Percentiles rank a stretch among this genome's conserved stretches.
These are phyloP conservation scores for Mamestra configurata DNA, from an alignment of 1,140 invertebrate genomes.

Conservation along the genomic window DNA sequence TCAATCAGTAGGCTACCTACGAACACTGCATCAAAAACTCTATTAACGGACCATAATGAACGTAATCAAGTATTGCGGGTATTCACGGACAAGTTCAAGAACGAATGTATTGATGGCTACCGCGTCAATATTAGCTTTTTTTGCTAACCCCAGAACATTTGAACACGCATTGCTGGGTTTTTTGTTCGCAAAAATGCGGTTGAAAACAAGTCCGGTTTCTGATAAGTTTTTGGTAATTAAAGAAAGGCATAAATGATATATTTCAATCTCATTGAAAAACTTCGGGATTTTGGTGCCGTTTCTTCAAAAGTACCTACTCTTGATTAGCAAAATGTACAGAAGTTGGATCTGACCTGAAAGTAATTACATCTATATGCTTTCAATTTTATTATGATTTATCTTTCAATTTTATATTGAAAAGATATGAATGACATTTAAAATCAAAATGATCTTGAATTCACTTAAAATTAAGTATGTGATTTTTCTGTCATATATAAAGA, in stretches of 20 bases:
- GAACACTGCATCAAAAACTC: constrained; percentile 14
- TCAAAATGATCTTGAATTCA: no score
- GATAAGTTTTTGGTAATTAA: constrained; percentile 7
- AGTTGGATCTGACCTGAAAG: no score
- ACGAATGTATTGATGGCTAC: background rate
- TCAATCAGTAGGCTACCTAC: background rate
- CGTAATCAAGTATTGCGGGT: background rate
- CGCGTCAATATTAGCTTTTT: constrained; percentile 17
- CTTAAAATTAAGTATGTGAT: no score
- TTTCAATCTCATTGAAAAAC: no score
- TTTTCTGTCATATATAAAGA: no score
- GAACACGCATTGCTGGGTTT: constrained; percentile 53
- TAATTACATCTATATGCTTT: no score
- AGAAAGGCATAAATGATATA: background rate
- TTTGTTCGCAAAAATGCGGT: constrained; percentile 67
- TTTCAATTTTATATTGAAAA: no score
- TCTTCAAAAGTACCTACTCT: no score
- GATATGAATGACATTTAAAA: no score
- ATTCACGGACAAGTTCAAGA: constrained; percentile 30
- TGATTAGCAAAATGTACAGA: no score
- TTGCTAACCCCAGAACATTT: constrained; percentile 6
- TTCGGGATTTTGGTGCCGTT: no score
- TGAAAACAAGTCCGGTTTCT: constrained; percentile 51
- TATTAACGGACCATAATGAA: constrained; percentile 31
- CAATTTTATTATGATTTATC: no score